Percentiles rank a stretch among this genome's conserved stretches.
These are phyloP conservation scores for Dasysyrphus albostriatus DNA, from an alignment of 2,888 invertebrate species.

Conservation along the genomic window DNA sequence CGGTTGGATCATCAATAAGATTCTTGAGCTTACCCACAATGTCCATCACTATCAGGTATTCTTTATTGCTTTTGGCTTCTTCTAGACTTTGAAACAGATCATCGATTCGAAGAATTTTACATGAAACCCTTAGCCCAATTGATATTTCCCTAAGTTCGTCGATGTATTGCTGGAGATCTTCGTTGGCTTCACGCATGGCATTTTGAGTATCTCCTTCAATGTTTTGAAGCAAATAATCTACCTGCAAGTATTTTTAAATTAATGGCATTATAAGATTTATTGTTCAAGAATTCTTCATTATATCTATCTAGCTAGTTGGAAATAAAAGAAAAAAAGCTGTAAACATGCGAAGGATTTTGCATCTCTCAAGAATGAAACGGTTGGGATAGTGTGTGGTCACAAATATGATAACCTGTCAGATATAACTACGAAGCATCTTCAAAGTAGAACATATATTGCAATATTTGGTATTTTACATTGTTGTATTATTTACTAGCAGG, in stretches of 20 bases:
- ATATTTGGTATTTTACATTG: too few species aligned
- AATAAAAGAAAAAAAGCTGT: too few species aligned
- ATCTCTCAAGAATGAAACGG: too few species aligned
- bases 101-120: slow-evolving; percentile 83
- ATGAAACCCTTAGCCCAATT: slow-evolving; percentile 84
- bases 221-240: slow-evolving; percentile 79
- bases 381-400: too few species aligned
- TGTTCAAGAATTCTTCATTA: too few species aligned
- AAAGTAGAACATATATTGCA: too few species aligned
- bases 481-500: too few species aligned
- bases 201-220: slow-evolving; percentile 87
- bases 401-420: too few species aligned
- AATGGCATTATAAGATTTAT: background rate
- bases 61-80: slow-evolving; percentile 81
- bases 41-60: slow-evolving; percentile 80
- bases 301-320: too few species aligned
- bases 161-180: slow-evolving; percentile 86
- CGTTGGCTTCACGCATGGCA: slow-evolving; percentile 86
- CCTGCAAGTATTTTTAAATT: slow-evolving; percentile 40
- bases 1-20: slow-evolving; percentile 79
- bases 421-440: too few species aligned
- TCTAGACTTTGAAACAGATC: slow-evolving; percentile 84
- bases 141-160: slow-evolving; percentile 85
- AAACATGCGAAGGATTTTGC: too few species aligned
- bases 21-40: slow-evolving; percentile 80